phyloP scores from a whole-genome alignment of 2,888 invertebrate genomes.

The Agonopterix heracliana region DNA sequence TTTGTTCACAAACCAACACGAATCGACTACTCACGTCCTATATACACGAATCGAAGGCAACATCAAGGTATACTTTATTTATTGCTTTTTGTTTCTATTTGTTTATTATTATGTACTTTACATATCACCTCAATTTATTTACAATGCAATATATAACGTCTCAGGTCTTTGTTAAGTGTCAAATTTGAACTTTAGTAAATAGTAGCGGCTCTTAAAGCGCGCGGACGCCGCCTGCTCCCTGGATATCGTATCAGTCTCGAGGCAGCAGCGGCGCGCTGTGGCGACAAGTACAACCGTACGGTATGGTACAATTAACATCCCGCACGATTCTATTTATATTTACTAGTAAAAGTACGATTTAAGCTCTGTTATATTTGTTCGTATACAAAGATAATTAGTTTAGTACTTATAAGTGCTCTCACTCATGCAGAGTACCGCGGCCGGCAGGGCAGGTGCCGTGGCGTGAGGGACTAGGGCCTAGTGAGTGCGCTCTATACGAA shows the following conservation, averaged over 20 bases:
- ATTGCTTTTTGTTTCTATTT: constrained; percentile 71
- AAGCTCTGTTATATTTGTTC: constrained; percentile 74
- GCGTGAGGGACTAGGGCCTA: constrained; percentile 23
- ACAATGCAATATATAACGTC: constrained; percentile 20
- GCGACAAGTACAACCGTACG: neutral
- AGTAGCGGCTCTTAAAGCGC: constrained; percentile 4
- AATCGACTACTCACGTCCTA: constrained; percentile 34
- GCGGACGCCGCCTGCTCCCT: constrained; percentile 30
- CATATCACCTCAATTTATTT: constrained; percentile 66
- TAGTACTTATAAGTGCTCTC: constrained; percentile 1
- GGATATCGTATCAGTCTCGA: constrained; percentile 59
- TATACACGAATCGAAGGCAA: constrained; percentile 70
- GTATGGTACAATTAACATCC: neutral
- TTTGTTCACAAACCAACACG: constrained; percentile 19
- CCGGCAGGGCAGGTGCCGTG: neutral
- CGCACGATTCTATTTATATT: constrained; percentile 37
- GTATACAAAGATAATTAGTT: constrained; percentile 65
- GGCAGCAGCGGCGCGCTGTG: constrained; percentile 15
- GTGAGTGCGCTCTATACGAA: constrained; percentile 54
- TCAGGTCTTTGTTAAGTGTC: no score
- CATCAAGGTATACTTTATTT: constrained; percentile 75
- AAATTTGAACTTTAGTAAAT: no score
- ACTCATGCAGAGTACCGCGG: neutral
- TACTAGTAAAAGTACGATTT: constrained; percentile 47
- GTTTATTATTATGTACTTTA: constrained; percentile 64